Base-by-base conservation (phyloP, 2,888 invertebrate genomes). In the Drosophila subquinaria region DNA sequence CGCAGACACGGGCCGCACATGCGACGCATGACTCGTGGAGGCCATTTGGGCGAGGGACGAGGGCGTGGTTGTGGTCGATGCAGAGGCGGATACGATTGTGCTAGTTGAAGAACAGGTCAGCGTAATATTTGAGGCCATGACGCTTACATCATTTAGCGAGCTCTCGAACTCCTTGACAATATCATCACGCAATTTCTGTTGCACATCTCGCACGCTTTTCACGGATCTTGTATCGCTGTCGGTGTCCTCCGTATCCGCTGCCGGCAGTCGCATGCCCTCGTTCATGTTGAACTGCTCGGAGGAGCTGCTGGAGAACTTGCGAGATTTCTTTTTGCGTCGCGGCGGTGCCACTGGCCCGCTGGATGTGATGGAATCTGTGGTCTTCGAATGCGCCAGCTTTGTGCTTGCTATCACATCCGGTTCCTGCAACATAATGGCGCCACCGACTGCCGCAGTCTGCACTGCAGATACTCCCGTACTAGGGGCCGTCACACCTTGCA, bases 371-470 rank as follows among this genome's bases (percentile, higher is more conserved):
- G 93, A 93, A 70, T 93, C 93, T 3, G 92, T 93, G 69, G 93
- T 93, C 86, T 93, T 93, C 15, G 93, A 92, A 77, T 93, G 92
- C 74, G 93, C 92, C 65, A 95, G 93, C 91, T 98, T 98, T 74
- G 98, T 97, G 93, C 98, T 98, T 67, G 97, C 97, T 83, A 98
- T 97, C 89, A 98, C 97, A 93, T 98, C 98, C 2, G 98, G 98
- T 93, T 98, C 98, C 77, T 93, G 93, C 23, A 93, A 76, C 50
- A 92, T 90, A 27, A 93, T 88, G 61, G 72, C 79, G 66, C 43
- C 68, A 5, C 35, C 42, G 17, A 33, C n/a, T 0, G 60, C 45
- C 11, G 23, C 42, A 3, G 52, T 17, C 23, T 67, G 67, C 40
- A 70, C 33, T 45, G 61, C 48, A 42, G 20, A 23, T 30, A n/a